Evolutionary conservation across 2,113 vertebrate species (phyloP).

Genomic region (Ramphastos sulfuratus): DNA sequence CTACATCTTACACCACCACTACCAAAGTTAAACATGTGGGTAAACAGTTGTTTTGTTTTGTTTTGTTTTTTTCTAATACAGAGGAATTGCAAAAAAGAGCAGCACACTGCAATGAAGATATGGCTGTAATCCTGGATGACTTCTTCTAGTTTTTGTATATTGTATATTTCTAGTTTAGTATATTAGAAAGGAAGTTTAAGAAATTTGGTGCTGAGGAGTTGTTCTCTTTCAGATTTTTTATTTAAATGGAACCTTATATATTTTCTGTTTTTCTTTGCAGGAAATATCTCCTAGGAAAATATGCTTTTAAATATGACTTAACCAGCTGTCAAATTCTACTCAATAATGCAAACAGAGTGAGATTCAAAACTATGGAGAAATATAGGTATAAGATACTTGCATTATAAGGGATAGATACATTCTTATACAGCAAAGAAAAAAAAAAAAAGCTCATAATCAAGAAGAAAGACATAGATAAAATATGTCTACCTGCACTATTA

Average conservation of each 20-base stretch:
- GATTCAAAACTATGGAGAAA: neutral
- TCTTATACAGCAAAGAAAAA: neutral
- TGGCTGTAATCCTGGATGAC: neutral
- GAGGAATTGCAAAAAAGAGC: neutral
- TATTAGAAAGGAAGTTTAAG: neutral
- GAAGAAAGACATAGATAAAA: neutral
- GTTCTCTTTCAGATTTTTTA: neutral
- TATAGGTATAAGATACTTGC: conserved; percentile 10
- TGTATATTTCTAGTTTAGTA: no score
- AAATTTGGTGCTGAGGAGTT: neutral
- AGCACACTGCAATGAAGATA: neutral
- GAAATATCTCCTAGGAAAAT: neutral
- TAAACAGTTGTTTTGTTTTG: neutral
- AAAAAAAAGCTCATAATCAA: neutral
- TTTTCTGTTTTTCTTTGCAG: neutral
- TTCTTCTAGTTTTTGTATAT: neutral
- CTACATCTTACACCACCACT: neutral
- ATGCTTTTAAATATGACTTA: neutral
- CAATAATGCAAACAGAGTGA: neutral
- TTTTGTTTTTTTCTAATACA: neutral
- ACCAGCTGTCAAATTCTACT: neutral
- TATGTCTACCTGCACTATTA: neutral
- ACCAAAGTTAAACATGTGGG: neutral
- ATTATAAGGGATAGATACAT: neutral
- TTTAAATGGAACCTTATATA: neutral